Base-by-base conservation (phyloP, 1,140 invertebrate species). In the Zeugodacus cucurbitae region DNA sequence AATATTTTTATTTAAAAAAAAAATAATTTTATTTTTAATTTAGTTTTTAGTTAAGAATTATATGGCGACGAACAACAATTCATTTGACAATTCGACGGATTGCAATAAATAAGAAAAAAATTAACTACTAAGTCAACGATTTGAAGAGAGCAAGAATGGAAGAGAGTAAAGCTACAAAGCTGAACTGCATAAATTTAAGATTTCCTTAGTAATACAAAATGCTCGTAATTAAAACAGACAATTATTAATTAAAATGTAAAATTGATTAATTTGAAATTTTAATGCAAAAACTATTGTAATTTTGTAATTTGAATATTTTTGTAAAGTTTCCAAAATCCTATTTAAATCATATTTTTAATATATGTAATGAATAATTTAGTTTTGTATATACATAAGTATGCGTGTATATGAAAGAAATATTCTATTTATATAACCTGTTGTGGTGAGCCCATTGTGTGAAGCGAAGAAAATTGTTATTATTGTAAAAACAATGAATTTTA, bases 31-130 rank as follows among this genome's bases (percentile, higher is more conserved):
- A 32, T 74, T 74, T 74, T 41, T 41, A n/a, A 74, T 74, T 48
- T 82, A 82, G 74, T 82, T 82, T 48, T 82, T 82, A 54, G 74
- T 82, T 82, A 48, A 82, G 32, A 67, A 67, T 17, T 32, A 32
- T 32, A 67, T 17, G 29, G 64, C 37, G 11, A 74, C 70, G 34
- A 41, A 7, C 70, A 44, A 22, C 70, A 74, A 41, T 41, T 74
- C n/a, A n/a, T n/a, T 41, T 74, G 32, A 34, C 22, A 41, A 20
- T 32, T 74, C 34, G 20, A 54, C 2, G 48, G 48, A 54, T 54
- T 54, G 64, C 64, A 34, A 70, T 34, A 70, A 70, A 70, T 70
- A 70, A 82, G 74, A 44, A 54, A 48, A 82, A 82, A n/a, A n/a
- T n/a, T 7, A 41, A 32, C 0, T 44, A 41, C 14, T 41, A 37